Base-by-base conservation (phyloP, 2,888 invertebrate species). In the Idaea straminata region DNA sequence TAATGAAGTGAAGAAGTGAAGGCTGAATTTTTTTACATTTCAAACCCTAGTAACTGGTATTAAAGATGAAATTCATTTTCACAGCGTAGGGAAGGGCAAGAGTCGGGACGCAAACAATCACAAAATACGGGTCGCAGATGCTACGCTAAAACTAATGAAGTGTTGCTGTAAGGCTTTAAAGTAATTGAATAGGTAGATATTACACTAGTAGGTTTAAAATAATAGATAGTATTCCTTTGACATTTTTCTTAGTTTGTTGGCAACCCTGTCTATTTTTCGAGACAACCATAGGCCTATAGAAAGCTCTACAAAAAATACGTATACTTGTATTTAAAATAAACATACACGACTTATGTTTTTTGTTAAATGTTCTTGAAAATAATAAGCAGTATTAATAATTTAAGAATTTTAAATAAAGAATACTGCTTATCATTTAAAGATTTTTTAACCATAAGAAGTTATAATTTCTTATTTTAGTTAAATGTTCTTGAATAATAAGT, bases 101-200 rank as follows among this genome's bases (percentile, higher is more conserved):
- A 82, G 79, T 81, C 78, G 76, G 68, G 74, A 69, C 66, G 73
- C 82, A 82, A 85, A 88, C 88, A 90, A 89, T 87, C 80, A 78
- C 71, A 75, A 79, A 83, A 86, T 85, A 77, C 87, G 83, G 87
- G 86, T 83, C 85, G 80, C 85, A 86, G 83, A 79, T 83, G 83
- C 80, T 79, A 71, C 72, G 71, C 77, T 74, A 77, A 79, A 84
- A 84, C 88, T 87, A 89, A 91, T 90, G 89, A 90, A 89, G 85
- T 82, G 82, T 83, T 77, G 74, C 77, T 71, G 70, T 74, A 72
- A 65, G 77, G 83, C 87, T 88, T 88, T 89, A 88, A 90, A 84
- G 84, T 83, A 87, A 91, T 88, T 86, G 83, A 86, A 87, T 81
- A 80, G 47, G 47, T 47, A 13, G 47, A 47, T 47, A 47, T 47